Evolutionary conservation across 2,888 invertebrate species (phyloP).

Genomic region (Clunio marinus): DNA sequence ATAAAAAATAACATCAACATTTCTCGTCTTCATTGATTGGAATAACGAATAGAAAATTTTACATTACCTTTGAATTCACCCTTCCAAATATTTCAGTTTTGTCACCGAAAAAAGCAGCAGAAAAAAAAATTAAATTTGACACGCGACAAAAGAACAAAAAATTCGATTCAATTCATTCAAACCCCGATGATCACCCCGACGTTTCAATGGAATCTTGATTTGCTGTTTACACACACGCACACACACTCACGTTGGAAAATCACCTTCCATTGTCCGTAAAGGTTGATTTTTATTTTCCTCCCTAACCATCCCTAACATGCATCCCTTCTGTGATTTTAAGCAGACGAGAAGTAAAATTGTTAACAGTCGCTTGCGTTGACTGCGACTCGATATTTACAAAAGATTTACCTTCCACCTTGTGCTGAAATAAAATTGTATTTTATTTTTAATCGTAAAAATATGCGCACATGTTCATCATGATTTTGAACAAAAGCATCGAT

Average conservation of each 20-base stretch:
- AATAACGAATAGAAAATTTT: no score
- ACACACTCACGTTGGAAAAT: background rate
- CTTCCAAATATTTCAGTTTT: background rate
- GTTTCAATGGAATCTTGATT: background rate
- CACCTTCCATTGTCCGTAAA: conserved; percentile 38
- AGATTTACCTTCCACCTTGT: conserved; percentile 39
- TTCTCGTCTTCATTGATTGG: no score
- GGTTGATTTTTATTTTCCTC: conserved; percentile 34
- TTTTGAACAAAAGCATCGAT: conserved; percentile 32
- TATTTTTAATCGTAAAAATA: conserved; percentile 36
- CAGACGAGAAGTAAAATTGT: conserved; percentile 16
- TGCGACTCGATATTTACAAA: conserved; percentile 27
- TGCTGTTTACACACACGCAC: conserved; percentile 10
- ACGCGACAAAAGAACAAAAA: conserved; percentile 35
- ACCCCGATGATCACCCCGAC: conserved; percentile 12
- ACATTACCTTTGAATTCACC: no score
- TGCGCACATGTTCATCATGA: conserved; percentile 31
- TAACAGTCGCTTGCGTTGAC: no score
- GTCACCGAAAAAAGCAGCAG: background rate
- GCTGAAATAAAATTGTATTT: conserved; percentile 38
- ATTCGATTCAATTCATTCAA: conserved; percentile 26
- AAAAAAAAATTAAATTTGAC: conserved; percentile 37
- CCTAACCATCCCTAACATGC: conserved; percentile 14
- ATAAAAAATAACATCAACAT: no score
- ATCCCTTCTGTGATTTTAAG: conserved; percentile 6